Percentiles rank a stretch among this genome's conserved stretches.
These are phyloP conservation scores for Aricia artaxerxes DNA, from an alignment of 2,888 invertebrate genomes.

Conservation along the genomic window DNA sequence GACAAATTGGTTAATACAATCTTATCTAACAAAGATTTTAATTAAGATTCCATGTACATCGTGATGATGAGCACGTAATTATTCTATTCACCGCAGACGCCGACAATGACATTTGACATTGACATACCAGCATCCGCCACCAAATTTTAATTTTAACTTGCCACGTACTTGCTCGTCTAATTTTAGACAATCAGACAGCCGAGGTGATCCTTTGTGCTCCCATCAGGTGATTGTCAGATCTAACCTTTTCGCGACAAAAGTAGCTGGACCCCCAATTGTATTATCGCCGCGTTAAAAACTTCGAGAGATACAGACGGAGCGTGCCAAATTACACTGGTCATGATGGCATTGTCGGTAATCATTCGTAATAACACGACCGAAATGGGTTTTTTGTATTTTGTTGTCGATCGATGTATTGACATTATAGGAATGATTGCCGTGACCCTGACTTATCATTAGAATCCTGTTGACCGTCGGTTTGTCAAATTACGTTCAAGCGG, in stretches of 20 bases:
- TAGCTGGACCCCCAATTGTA: slow-evolving; percentile 46
- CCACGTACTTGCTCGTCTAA: slow-evolving; percentile 52
- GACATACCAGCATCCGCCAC: slow-evolving; percentile 57
- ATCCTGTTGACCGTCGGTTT: slow-evolving; percentile 40
- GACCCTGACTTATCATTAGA: slow-evolving; percentile 37
- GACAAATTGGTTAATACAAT: not conserved
- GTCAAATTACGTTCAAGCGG: slow-evolving; percentile 23
- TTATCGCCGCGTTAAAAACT: slow-evolving; percentile 43
- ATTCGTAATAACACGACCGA: slow-evolving; percentile 68
- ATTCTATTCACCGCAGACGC: not conserved
- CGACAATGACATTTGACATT: slow-evolving; percentile 53
- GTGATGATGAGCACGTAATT: slow-evolving; percentile 5
- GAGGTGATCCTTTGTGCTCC: slow-evolving; percentile 75
- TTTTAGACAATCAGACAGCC: slow-evolving; percentile 72
- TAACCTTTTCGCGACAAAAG: slow-evolving; percentile 59
- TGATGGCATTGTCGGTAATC: slow-evolving; percentile 70
- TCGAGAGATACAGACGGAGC: slow-evolving; percentile 46
- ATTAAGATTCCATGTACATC: slow-evolving; percentile 13
- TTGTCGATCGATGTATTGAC: slow-evolving; percentile 73
- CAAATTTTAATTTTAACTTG: slow-evolving; percentile 61
- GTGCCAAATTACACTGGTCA: slow-evolving; percentile 50
- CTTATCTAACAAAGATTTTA: not conserved
- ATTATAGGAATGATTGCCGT: slow-evolving; percentile 58
- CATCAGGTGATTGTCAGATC: slow-evolving; percentile 67
- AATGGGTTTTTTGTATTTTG: slow-evolving; percentile 66